Evolutionary conservation across 2,113 vertebrate genomes (phyloP).

Genomic region (Oriolus oriolus): DNA sequence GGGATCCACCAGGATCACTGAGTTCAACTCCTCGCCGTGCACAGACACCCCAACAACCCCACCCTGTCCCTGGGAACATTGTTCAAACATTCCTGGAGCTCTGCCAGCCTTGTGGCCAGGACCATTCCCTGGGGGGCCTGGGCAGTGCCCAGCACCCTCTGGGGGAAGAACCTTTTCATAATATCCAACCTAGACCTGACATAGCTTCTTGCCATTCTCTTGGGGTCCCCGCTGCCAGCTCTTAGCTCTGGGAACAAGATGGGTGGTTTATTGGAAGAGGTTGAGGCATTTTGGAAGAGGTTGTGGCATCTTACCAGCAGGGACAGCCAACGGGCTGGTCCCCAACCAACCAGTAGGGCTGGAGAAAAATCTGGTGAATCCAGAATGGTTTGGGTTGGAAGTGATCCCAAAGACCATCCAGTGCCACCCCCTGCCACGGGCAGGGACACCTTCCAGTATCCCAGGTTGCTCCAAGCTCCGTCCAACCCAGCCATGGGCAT

Average conservation of each 20-base stretch:
- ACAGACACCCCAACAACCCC: not conserved
- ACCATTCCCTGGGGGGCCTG: not conserved
- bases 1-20: not conserved
- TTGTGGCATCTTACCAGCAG: not conserved
- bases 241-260: not conserved
- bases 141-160: not conserved
- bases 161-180: not conserved
- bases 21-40: not conserved
- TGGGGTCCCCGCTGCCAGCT: not conserved
- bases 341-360: no score
- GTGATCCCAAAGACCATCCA: not conserved
- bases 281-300: not conserved
- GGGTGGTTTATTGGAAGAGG: not conserved
- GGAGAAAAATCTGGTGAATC: not conserved
- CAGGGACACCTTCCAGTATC: not conserved
- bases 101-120: not conserved
- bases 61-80: rapidly evolving
- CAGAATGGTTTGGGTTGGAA: not conserved
- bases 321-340: not conserved
- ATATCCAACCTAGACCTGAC: not conserved
- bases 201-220: not conserved
- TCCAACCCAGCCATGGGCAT: rapidly evolving
- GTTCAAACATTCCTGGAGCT: not conserved
- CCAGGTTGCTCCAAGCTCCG: rapidly evolving
- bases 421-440: not conserved